Conservation (phyloP, 2,888 invertebrate species). For the Allacma fusca region DNA sequence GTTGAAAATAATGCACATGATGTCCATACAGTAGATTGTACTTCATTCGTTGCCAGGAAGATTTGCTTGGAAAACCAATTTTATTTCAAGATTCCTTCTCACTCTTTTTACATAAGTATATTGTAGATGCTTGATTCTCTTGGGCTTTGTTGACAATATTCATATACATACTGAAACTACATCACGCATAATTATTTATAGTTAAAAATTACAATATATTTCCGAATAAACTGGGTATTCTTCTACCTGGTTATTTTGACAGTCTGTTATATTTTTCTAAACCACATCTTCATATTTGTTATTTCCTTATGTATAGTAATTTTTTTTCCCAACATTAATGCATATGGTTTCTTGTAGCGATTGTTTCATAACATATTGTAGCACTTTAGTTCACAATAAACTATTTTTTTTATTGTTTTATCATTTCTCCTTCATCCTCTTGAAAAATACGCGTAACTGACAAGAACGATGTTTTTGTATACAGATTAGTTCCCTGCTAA, state of each 20-base stretch:
- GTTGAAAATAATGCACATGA: too few relatives aligned
- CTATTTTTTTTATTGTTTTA: neutral
- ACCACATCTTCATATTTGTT: too few relatives aligned
- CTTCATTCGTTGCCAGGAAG: neutral
- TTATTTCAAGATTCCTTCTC: neutral
- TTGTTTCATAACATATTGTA: neutral
- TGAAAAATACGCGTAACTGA: neutral
- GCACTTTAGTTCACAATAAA: neutral
- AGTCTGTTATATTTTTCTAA: slow-evolving; percentile 10
- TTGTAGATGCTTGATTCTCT: neutral
- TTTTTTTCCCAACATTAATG: neutral
- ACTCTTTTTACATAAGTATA: neutral
- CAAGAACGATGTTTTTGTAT: neutral
- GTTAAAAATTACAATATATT: neutral
- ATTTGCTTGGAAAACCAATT: neutral
- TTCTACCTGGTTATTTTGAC: neutral
- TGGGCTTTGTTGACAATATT: neutral
- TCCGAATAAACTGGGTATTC: neutral
- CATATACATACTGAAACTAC: neutral
- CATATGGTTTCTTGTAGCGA: slow-evolving; percentile 1
- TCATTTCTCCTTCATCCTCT: neutral
- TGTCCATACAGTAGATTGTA: neutral
- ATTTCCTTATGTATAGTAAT: too few relatives aligned
- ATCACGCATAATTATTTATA: neutral
- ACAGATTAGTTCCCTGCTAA: neutral